Evolutionary conservation across 2,797 vertebrate species (phyloP).

Genomic region (Gambelia wislizenii): DNA sequence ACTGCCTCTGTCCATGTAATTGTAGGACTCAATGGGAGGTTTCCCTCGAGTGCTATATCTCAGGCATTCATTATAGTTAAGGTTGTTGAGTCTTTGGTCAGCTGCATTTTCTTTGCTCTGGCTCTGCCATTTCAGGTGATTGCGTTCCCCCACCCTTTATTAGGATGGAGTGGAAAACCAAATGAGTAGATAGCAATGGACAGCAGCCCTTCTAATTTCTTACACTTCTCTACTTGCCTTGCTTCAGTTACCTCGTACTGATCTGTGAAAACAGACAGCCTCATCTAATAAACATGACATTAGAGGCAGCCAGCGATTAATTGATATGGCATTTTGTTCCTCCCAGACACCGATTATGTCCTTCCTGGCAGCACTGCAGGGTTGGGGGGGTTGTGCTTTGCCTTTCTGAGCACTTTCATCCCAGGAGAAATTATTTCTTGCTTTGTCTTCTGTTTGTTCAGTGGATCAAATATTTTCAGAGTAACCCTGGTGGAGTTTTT

Average conservation of each 20-base stretch:
- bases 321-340: constrained; percentile 37
- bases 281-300: constrained; percentile 39
- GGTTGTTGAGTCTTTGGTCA: background rate
- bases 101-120: background rate
- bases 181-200: background rate
- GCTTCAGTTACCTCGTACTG: constrained; percentile 18
- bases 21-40: background rate
- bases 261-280: constrained; percentile 37
- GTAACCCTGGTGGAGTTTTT: background rate
- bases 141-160: background rate
- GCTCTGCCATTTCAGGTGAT: background rate
- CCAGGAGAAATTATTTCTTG: constrained; percentile 18
- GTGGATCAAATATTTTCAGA: constrained; percentile 28
- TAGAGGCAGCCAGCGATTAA: constrained; percentile 30
- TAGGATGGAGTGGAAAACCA: background rate
- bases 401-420: constrained; percentile 19
- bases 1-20: background rate
- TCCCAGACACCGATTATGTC: constrained; percentile 28
- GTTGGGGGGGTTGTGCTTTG: background rate
- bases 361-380: constrained; percentile 3
- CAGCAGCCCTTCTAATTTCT: background rate
- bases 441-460: constrained; percentile 35
- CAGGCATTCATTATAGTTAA: background rate
- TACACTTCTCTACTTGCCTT: constrained; percentile 17
- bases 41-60: background rate